Percentiles rank a stretch among this genome's conserved stretches.
Evolutionary conservation across 2,113 vertebrate species (phyloP).

Genomic region (Mionectes macconnelli): DNA sequence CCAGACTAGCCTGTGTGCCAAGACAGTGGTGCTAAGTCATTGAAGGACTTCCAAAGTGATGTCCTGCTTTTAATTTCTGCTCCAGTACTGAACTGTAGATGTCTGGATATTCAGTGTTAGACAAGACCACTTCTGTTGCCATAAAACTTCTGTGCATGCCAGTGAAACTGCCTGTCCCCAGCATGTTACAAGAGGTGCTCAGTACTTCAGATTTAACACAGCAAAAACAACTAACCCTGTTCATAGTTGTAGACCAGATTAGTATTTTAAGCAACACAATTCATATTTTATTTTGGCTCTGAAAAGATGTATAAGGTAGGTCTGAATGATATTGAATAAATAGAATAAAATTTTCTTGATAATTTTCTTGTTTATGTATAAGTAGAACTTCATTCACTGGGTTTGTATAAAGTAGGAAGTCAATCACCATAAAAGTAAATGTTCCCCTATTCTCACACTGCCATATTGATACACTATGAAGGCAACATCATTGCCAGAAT

Average conservation of each 20-base stretch:
- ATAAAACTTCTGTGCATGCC: neutral
- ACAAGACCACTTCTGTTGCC: rapidly evolving
- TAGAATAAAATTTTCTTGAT: neutral
- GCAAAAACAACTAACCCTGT: neutral
- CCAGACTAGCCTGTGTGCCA: neutral
- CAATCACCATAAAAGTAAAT: neutral
- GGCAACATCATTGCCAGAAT: neutral
- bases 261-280: neutral
- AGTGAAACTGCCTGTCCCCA: neutral
- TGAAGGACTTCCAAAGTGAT: neutral
- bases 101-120: neutral
- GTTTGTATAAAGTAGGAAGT: neutral
- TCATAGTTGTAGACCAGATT: neutral
- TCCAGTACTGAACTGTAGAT: neutral
- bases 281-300: neutral
- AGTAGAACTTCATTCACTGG: neutral
- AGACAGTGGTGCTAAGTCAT: too few relatives aligned
- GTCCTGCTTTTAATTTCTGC: neutral
- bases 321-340: neutral
- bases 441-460: neutral
- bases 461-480: neutral
- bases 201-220: neutral
- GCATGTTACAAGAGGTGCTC: neutral
- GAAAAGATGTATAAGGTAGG: neutral
- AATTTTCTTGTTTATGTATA: neutral